Evolutionary conservation across 1,140 invertebrate species (phyloP), one percentile per base, ranked within the genome.

Genomic region (Cylas formicarius): DNA sequence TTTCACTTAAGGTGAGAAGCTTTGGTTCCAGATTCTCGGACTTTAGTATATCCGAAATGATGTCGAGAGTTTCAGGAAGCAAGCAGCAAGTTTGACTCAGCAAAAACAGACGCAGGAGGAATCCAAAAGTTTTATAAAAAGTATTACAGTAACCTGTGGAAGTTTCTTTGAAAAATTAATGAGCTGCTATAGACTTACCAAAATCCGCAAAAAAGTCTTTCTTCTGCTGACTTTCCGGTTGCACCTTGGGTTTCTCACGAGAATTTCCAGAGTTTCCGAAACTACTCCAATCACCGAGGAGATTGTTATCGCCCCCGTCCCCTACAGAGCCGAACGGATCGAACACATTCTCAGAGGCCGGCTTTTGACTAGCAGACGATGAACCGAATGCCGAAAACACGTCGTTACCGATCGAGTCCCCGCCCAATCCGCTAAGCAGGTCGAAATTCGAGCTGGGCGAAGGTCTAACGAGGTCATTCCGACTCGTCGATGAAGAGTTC

Each of bases 351-450:
- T 52, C 43, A 6, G 35, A 10, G 3, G 26, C 37, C 9, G 29
- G n/a, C 11, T 34, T 20, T 7, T 44, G 40, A 36, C 19, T 27
- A 44, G 27, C 20, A 8, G 34, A 22, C 8, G 35, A 39, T 17
- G 51, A 51, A 14, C 37, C 38, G 44, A 58, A 56, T 22, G 33
- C 27, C 19, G 27, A 36, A 23, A 62, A 62, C 20, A 43, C 43
- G 28, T 52, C 48, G 8, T 11, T 41, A 34, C 39, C 37, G 16
- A 27, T 46, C 9, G n/a, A n/a, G n/a, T n/a, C 37, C 16, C 44
- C 44, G 21, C 51, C 66, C 43, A 81, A 75, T 17, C 71, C 76
- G 22, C 72, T 76, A 13, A 85, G 66, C 32, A 84, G 64, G 68
- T 84, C 81, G 54, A 78, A 74, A 53, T 75, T 72, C 21, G 69